phyloP scores from a whole-genome alignment of 2,888 invertebrate genomes.

The Idaea dimidiata region DNA sequence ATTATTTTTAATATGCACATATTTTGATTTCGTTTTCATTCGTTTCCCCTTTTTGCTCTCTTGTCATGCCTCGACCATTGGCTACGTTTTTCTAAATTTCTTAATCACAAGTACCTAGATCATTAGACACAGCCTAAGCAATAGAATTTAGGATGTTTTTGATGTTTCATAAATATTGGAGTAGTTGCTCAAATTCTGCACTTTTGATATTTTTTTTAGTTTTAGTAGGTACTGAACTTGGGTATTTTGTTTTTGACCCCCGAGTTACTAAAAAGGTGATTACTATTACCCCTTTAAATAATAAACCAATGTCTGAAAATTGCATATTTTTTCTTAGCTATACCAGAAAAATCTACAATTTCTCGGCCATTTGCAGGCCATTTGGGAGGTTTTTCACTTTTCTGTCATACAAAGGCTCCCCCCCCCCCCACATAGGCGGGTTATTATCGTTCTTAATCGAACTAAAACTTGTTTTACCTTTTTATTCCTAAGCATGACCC shows the following conservation, averaged over 20 bases:
- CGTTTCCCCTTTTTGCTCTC: constrained; percentile 36
- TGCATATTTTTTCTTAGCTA: no score
- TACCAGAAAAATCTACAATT: no score
- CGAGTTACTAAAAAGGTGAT: no score
- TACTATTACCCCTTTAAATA: no score
- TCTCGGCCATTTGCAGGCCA: no score
- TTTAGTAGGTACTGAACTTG: background rate
- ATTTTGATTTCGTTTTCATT: constrained; percentile 33
- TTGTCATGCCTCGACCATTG: constrained; percentile 39
- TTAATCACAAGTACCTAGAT: constrained; percentile 23
- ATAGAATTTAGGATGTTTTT: constrained; percentile 33
- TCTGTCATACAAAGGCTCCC: no score
- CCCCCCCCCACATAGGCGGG: no score
- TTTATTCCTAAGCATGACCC: constrained; percentile 1
- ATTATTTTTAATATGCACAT: constrained; percentile 56
- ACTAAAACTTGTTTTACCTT: background rate
- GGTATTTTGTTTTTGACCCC: background rate
- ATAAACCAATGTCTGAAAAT: no score
- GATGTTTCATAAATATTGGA: constrained; percentile 17
- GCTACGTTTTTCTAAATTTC: constrained; percentile 33
- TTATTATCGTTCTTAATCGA: no score
- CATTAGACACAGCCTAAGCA: constrained; percentile 33
- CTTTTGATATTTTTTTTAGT: background rate
- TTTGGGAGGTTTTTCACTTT: no score
- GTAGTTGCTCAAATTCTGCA: background rate